Evolutionary conservation across 2,888 invertebrate genomes (phyloP).

Genomic region (Hedya salicella): DNA sequence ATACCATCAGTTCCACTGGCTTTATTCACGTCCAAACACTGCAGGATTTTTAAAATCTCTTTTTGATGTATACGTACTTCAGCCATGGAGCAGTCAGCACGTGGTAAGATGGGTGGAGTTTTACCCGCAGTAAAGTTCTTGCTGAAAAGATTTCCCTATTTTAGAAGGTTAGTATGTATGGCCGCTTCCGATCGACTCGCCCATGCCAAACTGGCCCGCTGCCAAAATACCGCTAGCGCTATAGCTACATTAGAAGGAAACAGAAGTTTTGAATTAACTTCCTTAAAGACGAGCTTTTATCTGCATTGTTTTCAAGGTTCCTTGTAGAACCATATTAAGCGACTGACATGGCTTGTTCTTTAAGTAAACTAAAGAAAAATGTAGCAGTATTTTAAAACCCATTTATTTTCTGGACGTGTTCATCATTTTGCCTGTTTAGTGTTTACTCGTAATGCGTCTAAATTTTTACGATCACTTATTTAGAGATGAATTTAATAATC

Average conservation of each 20-base stretch:
- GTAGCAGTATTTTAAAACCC: no score
- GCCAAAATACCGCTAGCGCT: conserved; percentile 53
- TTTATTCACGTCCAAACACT: no score
- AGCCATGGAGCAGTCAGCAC: no score
- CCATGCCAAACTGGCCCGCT: conserved; percentile 67
- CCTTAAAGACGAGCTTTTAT: conserved; percentile 3
- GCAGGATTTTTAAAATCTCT: no score
- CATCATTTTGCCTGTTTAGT: no score
- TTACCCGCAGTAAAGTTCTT: no score
- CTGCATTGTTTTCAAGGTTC: neutral
- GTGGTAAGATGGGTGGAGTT: no score
- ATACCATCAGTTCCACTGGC: no score
- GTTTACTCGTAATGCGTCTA: neutral
- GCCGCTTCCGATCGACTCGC: conserved; percentile 35
- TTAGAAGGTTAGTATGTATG: conserved; percentile 33
- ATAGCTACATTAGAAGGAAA: neutral
- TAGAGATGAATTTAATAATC: neutral
- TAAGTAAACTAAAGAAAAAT: no score
- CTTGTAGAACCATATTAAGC: neutral
- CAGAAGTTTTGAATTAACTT: conserved; percentile 19
- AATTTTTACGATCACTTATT: neutral
- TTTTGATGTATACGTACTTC: no score
- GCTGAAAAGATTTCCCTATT: conserved; percentile 44
- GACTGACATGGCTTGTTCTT: no score
- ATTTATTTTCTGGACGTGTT: no score